Conservation (phyloP, 2,888 invertebrate species). For the Scaptomyza reducta region DNA sequence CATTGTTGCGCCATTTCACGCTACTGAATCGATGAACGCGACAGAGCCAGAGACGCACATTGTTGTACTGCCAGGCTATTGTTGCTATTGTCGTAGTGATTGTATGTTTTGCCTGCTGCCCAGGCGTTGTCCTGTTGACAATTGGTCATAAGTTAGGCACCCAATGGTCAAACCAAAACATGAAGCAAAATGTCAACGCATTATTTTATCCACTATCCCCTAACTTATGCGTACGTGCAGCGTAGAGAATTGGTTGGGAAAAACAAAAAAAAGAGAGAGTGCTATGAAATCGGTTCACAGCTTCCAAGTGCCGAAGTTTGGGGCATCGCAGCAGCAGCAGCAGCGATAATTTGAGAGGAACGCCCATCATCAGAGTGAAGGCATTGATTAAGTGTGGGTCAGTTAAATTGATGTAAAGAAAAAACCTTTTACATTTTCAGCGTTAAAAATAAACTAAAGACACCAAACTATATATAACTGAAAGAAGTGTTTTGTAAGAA, state of each 20-base stretch:
- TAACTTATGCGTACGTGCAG: conserved; percentile 48
- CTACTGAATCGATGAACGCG: conserved; percentile 28
- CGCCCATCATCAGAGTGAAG: conserved; percentile 48
- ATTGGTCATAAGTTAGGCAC: conserved; percentile 62
- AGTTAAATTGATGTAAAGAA: not conserved
- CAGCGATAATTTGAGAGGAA: conserved; percentile 63
- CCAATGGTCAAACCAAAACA: conserved; percentile 58
- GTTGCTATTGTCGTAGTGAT: conserved; percentile 61
- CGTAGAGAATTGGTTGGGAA: conserved; percentile 34
- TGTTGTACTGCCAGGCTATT: conserved; percentile 46
- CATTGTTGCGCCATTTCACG: conserved; percentile 71
- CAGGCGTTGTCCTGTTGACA: conserved; percentile 65
- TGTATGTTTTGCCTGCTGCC: conserved; percentile 72
- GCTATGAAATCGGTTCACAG: conserved; percentile 57
- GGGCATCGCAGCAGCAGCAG: conserved; percentile 8
- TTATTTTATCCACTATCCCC: conserved; percentile 50
- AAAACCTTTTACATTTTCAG: not conserved
- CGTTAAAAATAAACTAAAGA: not conserved
- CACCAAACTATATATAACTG: not conserved
- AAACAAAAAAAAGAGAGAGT: conserved; percentile 12
- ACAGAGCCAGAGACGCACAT: conserved; percentile 57
- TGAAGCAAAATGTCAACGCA: conserved; percentile 65
- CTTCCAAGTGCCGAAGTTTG: conserved; percentile 31
- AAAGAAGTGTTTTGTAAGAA: too few species aligned
- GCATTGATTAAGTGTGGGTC: conserved; percentile 53